phyloP scores from a whole-genome alignment of 1,140 invertebrate species.

The Drosophila mayri region DNA sequence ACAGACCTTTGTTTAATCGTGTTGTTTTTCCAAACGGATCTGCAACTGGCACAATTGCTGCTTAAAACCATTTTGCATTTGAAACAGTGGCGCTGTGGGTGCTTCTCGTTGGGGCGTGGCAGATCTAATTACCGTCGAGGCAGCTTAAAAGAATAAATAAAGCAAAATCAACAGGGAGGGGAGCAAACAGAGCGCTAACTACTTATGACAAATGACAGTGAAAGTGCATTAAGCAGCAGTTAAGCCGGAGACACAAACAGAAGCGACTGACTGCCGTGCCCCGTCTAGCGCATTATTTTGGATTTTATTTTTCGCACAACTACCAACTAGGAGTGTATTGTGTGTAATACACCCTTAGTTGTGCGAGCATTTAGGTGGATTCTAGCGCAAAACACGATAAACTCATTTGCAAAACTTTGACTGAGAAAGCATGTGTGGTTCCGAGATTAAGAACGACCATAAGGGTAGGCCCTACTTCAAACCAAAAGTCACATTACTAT shows the following conservation, averaged over 20 bases:
- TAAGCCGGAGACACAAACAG: conserved; percentile 36
- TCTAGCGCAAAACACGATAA: conserved; percentile 63
- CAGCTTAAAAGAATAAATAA: conserved; percentile 69
- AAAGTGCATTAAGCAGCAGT: conserved; percentile 71
- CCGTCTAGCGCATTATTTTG: conserved; percentile 53
- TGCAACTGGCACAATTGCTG: conserved; percentile 50
- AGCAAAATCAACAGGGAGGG: conserved; percentile 32
- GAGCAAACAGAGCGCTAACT: conserved; percentile 65
- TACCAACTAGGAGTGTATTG: background rate
- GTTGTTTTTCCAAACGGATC: conserved; percentile 16
- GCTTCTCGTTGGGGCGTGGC: conserved; percentile 35
- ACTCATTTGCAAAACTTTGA: conserved; percentile 54
- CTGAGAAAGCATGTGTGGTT: background rate
- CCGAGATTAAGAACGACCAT: background rate
- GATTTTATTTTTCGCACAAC: conserved; percentile 43
- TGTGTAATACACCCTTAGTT: conserved; percentile 18
- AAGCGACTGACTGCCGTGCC: conserved; percentile 29
- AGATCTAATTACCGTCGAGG: conserved; percentile 63
- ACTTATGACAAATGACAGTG: conserved; percentile 75
- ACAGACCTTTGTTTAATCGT: background rate
- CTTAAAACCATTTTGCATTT: conserved; percentile 51
- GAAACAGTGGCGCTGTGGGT: conserved; percentile 22
- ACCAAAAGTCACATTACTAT: background rate
- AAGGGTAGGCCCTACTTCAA: background rate
- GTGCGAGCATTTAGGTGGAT: conserved; percentile 50